Conservation (phyloP, 2,113 vertebrate genomes). For the Phalacrocorax aristotelis region DNA sequence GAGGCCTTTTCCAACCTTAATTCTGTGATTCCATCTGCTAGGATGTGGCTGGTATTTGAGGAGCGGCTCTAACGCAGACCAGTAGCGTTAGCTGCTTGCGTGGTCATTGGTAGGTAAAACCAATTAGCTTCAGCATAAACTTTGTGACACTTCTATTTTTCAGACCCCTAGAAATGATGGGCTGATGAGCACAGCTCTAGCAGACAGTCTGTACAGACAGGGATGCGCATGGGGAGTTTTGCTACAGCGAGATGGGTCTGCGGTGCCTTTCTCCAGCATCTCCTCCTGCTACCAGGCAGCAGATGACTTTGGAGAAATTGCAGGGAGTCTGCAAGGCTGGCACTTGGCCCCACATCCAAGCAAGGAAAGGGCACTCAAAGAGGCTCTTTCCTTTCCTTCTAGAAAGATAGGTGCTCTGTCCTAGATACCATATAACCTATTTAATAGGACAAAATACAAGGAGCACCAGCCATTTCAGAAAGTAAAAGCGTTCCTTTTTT, state of each 20-base stretch:
- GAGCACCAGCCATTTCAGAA: not conserved
- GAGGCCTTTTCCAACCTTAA: no score
- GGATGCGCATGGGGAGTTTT: not conserved
- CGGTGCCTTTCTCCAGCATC: not conserved
- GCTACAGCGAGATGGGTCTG: fast-evolving
- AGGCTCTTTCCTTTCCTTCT: not conserved
- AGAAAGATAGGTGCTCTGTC: not conserved
- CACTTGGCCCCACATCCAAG: fast-evolving
- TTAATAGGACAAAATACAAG: not conserved
- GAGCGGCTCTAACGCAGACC: fast-evolving
- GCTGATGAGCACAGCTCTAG: fast-evolving
- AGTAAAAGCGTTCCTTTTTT: not conserved
- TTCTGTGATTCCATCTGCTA: no score
- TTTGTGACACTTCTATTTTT: fast-evolving
- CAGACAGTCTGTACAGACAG: no score
- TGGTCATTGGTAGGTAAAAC: not conserved
- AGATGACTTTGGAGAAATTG: not conserved
- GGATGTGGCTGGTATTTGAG: not conserved
- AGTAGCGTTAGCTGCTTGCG: fast-evolving
- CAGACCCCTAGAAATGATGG: fast-evolving
- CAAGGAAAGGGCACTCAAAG: no score
- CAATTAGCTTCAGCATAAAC: not conserved
- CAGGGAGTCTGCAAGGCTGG: no score
- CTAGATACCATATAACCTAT: not conserved
- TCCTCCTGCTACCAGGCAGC: not conserved